These are phyloP conservation scores for Himalopsyche phryganea DNA, from an alignment of 1,140 invertebrate genomes.

Conservation along the genomic window DNA sequence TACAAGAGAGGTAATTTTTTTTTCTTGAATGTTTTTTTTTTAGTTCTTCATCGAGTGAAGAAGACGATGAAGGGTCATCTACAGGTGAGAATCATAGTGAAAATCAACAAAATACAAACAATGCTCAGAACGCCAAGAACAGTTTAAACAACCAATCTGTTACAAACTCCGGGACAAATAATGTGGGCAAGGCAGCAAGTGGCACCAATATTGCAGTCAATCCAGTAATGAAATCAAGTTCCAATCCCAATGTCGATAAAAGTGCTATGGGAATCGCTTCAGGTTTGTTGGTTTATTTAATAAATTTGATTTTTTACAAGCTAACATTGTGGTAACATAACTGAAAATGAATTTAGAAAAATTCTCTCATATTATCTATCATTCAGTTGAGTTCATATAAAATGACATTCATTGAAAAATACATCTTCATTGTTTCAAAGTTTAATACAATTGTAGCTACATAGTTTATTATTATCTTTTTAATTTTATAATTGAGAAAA, in stretches of 20 bases:
- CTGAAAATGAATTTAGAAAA: too few species aligned
- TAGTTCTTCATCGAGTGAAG: constrained; percentile 64
- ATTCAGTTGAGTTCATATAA: too few species aligned
- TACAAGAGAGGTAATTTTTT: too few species aligned
- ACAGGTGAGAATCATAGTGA: constrained; percentile 49
- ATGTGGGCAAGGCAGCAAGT: constrained; percentile 43
- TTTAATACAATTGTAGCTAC: too few species aligned
- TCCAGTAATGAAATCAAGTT: constrained; percentile 51
- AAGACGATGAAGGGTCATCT: constrained; percentile 58
- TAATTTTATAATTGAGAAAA: too few species aligned
- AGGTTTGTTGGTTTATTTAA: constrained; percentile 35
- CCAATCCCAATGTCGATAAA: constrained; percentile 50
- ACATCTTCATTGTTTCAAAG: too few species aligned
- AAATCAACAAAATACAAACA: constrained; percentile 17
- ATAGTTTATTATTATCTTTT: too few species aligned
- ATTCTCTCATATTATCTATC: too few species aligned
- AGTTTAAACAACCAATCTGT: constrained; percentile 31
- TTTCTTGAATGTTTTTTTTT: constrained; percentile 14
- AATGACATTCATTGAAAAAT: too few species aligned
- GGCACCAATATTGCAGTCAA: constrained; percentile 42
- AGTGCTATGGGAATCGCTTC: constrained; percentile 49
- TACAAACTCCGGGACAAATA: constrained; percentile 43
- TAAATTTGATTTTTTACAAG: too few species aligned
- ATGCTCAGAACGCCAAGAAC: constrained; percentile 1
- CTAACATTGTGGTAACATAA: too few species aligned